Base-by-base conservation (phyloP, 2,888 invertebrate species). In the Drosophila barbarae region DNA sequence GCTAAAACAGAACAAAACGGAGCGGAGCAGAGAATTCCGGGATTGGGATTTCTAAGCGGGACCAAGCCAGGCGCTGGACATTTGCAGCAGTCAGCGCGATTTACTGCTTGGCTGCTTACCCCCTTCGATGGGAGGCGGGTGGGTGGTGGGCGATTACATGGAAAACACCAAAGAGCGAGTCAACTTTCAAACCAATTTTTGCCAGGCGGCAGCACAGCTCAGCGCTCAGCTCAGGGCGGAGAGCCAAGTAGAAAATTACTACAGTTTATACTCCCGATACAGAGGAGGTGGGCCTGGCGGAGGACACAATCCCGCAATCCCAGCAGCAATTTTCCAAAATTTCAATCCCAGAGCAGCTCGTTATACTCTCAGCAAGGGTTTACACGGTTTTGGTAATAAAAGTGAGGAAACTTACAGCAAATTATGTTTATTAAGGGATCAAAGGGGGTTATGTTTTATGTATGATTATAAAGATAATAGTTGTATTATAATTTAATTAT, bases 251-350 rank as follows among this genome's bases (percentile, higher is more conserved):
- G 67, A 74, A 85, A 80, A 83, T 81, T 73, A 84, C 79, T 54
- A 60, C 70, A 69, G 66, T 70, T 68, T 68, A 51, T 47, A 74
- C 58, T 52, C 58, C 47, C 35, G 57, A 36, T 68, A 28, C 54
- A 55, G 51, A 44, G 34, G 39, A 54, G 36, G 38, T 42, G 38
- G 41, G 26, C 12, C 21, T 2, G 10, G 10, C 1, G 56, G 49
- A 47, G 32, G 46, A 23, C 44, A 21, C 44, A 85, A 77, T 80
- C 71, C 84, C 79, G 84, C 83, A 81, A 85, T 84, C 86, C 83
- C 85, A 79, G 74, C 80, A 82, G 85, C 84, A 86, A 84, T 84
- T 81, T 81, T 84, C 39, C 23, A 79, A 82, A 83, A 86, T 82
- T 79, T 78, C 82, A 78, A 73, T 85, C 84, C 83, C 85, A 74